Conservation (phyloP, 2,113 vertebrate species). For the Ctenomys sociabilis region DNA sequence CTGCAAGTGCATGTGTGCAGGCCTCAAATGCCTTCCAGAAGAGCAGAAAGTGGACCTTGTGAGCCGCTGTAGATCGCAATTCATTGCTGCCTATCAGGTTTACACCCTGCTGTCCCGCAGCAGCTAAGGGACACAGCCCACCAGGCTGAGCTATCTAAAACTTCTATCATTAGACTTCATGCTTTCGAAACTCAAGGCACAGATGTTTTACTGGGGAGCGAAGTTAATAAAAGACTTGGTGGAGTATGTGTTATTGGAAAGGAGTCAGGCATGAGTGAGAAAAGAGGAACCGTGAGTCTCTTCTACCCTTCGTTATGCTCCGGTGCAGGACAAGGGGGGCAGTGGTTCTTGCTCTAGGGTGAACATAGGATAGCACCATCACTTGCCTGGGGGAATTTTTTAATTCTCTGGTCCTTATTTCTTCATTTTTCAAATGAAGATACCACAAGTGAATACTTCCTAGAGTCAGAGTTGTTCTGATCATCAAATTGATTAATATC, state of each 20-base stretch:
- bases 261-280: neutral
- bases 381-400: no score
- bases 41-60: neutral
- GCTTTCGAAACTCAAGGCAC: neutral
- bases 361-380: neutral
- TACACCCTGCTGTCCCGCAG: rapidly evolving
- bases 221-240: neutral
- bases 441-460: neutral
- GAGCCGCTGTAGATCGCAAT: no score
- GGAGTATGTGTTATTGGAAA: neutral
- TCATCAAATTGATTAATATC: neutral
- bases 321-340: neutral
- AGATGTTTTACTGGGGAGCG: neutral
- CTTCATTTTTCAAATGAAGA: neutral
- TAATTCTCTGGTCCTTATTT: neutral
- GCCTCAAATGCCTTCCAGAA: neutral
- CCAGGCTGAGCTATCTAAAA: neutral
- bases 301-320: neutral
- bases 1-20: neutral
- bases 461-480: neutral
- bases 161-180: neutral
- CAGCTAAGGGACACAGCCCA: neutral
- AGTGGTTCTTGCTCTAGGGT: neutral
- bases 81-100: no score
- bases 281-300: neutral